phyloP scores from a whole-genome alignment of 2,797 vertebrate genomes.

The Otus scops region DNA sequence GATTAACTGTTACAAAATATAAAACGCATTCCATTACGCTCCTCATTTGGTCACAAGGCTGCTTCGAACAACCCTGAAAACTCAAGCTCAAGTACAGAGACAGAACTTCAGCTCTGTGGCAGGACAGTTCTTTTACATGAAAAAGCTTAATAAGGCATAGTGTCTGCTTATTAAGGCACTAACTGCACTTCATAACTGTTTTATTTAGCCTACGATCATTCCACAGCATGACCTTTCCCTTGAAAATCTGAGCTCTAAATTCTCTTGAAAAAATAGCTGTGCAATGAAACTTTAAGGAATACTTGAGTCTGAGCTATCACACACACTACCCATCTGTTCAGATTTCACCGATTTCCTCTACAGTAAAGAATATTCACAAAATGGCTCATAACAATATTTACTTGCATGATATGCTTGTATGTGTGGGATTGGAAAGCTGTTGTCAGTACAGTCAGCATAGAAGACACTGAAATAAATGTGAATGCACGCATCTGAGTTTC shows the following conservation, averaged over 20 bases:
- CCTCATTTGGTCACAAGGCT: not conserved
- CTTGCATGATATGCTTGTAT: not conserved
- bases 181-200: not conserved
- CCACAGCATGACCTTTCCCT: not conserved
- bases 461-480: not conserved
- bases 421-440: not conserved
- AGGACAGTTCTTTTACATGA: not conserved
- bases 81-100: not conserved
- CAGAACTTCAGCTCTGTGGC: not conserved
- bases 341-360: not conserved
- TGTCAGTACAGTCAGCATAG: not conserved
- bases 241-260: not conserved
- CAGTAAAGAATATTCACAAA: not conserved
- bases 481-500: not conserved
- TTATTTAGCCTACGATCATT: not conserved
- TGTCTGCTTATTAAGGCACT: not conserved
- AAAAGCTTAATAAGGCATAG: not conserved
- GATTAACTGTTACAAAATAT: conserved; percentile 74
- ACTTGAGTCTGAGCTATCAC: not conserved
- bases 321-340: not conserved
- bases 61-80: conserved; percentile 37
- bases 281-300: not conserved
- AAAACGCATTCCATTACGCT: conserved; percentile 60
- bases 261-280: not conserved
- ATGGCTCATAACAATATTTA: not conserved